Evolutionary conservation across 2,113 vertebrate genomes (phyloP), one percentile per base, ranked within the genome.

Genomic region (Paratilapia polleni): DNA sequence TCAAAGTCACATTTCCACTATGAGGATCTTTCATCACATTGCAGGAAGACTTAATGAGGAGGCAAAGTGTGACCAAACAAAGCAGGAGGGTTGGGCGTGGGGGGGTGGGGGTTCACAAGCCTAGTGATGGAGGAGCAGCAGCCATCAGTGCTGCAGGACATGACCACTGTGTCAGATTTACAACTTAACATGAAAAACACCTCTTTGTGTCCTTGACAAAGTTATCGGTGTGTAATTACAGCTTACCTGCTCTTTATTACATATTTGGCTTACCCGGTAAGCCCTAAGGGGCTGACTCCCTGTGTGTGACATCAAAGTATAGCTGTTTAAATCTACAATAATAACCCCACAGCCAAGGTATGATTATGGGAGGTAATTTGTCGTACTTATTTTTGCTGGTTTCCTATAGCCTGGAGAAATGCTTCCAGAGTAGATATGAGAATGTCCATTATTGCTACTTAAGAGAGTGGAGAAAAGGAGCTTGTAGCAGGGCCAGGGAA

Each of bases 151-250:
- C 79, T 49, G 62, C 90, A 82, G 84, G 84, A 91, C 86, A 87
- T 11, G 73, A 87, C 78, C 57, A 20, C 75, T 78, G 49, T 82
- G 85, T 88, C 88, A 93, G 86, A 82, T 94, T 93, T 92, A 93
- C 85, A 89, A 87, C 88, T 83, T 78, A 81, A 83, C 86, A 87
- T 90, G 83, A 89, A 87, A 75, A 86, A 82, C 70, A 57, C 43
- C 82, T 81, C 88, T 81, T 85, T 81, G 84, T 90, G 88, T 89
- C 91, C 91, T 91, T 89, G 87, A 78, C 88, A 79, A 82, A 85
- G 89, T 91, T 93, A 91, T 90, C 84, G 76, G 78, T 82, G 81
- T 74, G 86, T 91, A 93, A 91, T 93, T 92, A 92, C 89, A 84
- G 83, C 86, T 87, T 86, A 89, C 81, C 64, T 80, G 70, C 77